phyloP scores from a whole-genome alignment of 2,888 invertebrate genomes.

The Calliphora vomitoria region DNA sequence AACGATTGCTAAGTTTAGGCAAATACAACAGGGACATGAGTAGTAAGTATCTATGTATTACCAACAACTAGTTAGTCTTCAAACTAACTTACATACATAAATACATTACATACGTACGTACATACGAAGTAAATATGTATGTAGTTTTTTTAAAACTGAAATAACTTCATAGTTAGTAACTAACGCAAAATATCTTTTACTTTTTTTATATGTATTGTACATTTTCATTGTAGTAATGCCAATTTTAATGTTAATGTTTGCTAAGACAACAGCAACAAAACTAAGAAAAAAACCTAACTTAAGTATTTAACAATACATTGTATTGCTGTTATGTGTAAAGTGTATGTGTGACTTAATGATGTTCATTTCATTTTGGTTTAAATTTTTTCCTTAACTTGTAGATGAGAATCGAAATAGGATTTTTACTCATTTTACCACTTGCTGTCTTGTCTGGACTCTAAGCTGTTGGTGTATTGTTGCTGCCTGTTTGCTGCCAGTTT shows the following conservation, averaged over 20 bases:
- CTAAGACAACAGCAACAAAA: conserved; percentile 14
- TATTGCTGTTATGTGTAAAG: background rate
- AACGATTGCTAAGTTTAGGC: conserved; percentile 71
- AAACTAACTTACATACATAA: background rate
- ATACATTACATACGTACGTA: background rate
- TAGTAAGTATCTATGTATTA: conserved; percentile 17
- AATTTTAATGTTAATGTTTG: conserved; percentile 64
- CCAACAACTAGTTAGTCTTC: conserved; percentile 53
- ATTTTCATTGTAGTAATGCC: conserved; percentile 55
- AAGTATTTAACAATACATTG: conserved; percentile 66
- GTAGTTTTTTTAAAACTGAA: conserved; percentile 2
- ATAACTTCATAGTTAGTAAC: conserved; percentile 30
- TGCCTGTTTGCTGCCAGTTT: conserved; percentile 48
- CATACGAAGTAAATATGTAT: background rate
- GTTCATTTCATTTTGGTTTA: conserved; percentile 42
- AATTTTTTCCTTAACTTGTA: background rate
- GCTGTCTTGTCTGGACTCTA: background rate
- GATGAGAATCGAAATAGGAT: conserved; percentile 30
- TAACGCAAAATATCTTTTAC: conserved; percentile 29
- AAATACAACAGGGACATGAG: conserved; percentile 70
- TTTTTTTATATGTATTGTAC: background rate
- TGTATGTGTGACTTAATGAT: conserved; percentile 39
- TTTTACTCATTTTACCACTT: conserved; percentile 25
- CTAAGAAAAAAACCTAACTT: background rate
- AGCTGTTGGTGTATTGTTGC: background rate